Evolutionary conservation across 2,888 invertebrate species (phyloP).

Genomic region (Drosophila mimetica): DNA sequence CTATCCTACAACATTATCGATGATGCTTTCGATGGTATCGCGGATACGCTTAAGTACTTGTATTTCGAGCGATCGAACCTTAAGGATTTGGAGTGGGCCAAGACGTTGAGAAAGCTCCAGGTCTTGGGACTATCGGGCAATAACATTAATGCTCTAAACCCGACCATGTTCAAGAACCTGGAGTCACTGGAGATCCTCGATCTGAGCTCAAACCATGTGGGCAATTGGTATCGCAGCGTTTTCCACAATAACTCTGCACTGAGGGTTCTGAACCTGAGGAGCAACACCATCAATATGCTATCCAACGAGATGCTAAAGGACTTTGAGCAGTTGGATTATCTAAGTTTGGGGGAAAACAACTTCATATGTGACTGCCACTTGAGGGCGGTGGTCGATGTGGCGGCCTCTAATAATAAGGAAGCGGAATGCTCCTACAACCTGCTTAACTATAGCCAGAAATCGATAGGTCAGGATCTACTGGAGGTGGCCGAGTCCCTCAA

Average conservation of each 20-base stretch:
- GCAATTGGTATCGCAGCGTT: constrained; percentile 85
- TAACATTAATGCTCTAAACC: constrained; percentile 84
- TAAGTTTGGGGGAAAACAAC: constrained; percentile 86
- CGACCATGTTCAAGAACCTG: constrained; percentile 81
- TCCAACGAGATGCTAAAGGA: constrained; percentile 86
- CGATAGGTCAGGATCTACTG: constrained; percentile 1
- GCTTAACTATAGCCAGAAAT: constrained; percentile 30
- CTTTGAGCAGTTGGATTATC: constrained; percentile 84
- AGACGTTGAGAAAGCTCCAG: constrained; percentile 84
- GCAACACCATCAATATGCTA: constrained; percentile 86
- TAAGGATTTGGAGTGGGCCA: constrained; percentile 82
- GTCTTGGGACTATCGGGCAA: constrained; percentile 85
- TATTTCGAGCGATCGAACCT: constrained; percentile 85
- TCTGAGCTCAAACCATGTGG: constrained; percentile 86
- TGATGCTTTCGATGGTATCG: constrained; percentile 84
- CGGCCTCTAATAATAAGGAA: constrained; percentile 74
- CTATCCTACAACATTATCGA: constrained; percentile 77
- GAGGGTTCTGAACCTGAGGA: constrained; percentile 84
- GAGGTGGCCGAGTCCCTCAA: not conserved
- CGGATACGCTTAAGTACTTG: constrained; percentile 84
- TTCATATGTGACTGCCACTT: constrained; percentile 87
- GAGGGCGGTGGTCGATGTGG: constrained; percentile 85
- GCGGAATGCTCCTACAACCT: constrained; percentile 65
- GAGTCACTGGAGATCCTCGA: constrained; percentile 85
- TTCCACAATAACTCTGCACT: constrained; percentile 84